Evolutionary conservation across 2,888 invertebrate species (phyloP), one percentile per base, ranked within the genome.

Genomic region (Acrobasis suavella): DNA sequence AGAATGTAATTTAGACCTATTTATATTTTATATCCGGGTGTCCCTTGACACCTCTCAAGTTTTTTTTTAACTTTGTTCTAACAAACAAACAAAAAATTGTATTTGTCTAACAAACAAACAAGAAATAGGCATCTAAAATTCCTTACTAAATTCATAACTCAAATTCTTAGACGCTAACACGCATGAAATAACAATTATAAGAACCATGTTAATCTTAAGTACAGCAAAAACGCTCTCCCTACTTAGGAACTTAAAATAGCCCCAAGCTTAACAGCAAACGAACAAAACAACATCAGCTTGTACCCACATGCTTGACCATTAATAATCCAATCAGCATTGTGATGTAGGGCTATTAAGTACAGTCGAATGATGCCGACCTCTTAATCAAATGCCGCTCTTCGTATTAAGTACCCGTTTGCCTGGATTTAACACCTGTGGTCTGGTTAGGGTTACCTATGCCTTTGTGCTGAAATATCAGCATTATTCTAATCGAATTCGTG

Each of bases 271-370:
- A 37, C 32, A 32, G 52, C 14, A 52, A 22, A 39, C 42, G 8
- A 56, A 22, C 56, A 50, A 50, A 50, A 15, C 59, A 50, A 50
- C 37, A 38, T 12, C 1, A 17, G 12, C 49, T 15, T 58, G 37
- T 46, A 46, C 37, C n/a, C 15, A 50, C 42, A 46, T 50, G 22
- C 58, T 58, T 9, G 15, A 42, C 15, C 59, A 50, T 51, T 60
- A 51, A 51, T 60, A 50, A 39, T 39, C 38, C 39, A 60, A 60
- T 60, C 51, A 60, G 50, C 46, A 22, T 3, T 32, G 22, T 52
- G 51, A 22, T 22, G 32, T 32, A 32, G 8, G 32, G 32, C 7
- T 32, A 7, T 32, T 32, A 32, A 32, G 7, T 32, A 7, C 32
- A 32, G 32, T 32, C 32, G 32, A 32, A 32, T 32, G 32, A 32